phyloP scores from a whole-genome alignment of 2,888 invertebrate genomes.

The Eilema depressum region DNA sequence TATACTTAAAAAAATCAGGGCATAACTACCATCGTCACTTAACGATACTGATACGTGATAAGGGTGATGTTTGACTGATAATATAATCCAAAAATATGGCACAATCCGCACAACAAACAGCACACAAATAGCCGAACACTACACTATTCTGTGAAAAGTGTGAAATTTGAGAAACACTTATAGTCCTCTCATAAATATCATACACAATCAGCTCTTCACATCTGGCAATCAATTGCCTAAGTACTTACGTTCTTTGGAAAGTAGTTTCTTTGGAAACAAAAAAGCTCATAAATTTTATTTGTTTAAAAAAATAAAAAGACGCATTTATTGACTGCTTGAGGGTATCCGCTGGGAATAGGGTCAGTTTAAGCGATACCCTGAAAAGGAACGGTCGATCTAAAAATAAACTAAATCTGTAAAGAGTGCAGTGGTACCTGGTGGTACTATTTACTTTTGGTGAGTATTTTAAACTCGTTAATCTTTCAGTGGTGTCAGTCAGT shows the following conservation, averaged over 20 bases:
- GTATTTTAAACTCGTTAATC: too few species aligned
- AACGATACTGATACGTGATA: not conserved
- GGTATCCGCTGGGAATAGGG: not conserved
- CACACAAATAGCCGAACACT: not conserved
- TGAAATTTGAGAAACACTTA: slow-evolving; percentile 9
- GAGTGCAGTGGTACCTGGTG: not conserved
- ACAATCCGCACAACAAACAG: not conserved
- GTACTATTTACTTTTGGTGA: not conserved
- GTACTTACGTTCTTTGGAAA: not conserved
- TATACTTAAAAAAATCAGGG: not conserved
- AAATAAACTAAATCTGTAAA: not conserved
- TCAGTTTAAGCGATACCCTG: slow-evolving; percentile 1
- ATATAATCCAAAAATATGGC: not conserved
- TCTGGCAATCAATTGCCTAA: slow-evolving; percentile 9
- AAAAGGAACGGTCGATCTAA: slow-evolving; percentile 1
- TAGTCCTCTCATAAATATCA: not conserved
- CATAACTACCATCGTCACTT: not conserved
- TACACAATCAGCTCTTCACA: not conserved
- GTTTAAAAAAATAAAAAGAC: not conserved
- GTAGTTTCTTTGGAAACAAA: not conserved
- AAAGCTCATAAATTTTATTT: not conserved
- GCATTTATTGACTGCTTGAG: not conserved
- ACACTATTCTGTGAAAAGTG: not conserved
- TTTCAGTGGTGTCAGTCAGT: too few species aligned
- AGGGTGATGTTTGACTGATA: not conserved